phyloP scores from a whole-genome alignment of 2,113 vertebrate species.

The Sus scrofa region T2T-Sscrofa CM000812.6:268025501-268026000 shows the following conservation, averaged over 20 bases:
- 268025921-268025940: not conserved
- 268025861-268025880: constrained; percentile 57
- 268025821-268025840: constrained; percentile 28
- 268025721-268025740: constrained; percentile 65
- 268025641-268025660: constrained; percentile 61
- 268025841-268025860: constrained; percentile 44
- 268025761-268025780: constrained; percentile 78
- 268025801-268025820: constrained; percentile 62
- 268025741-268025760: constrained; percentile 67
- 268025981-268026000: constrained; percentile 66
- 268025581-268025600: constrained; percentile 48
- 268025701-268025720: constrained; percentile 80
- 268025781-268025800: constrained; percentile 71
- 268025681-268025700: constrained; percentile 73
- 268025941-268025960: constrained; percentile 33
- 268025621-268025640: constrained; percentile 56
- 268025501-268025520: not conserved
- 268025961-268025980: constrained; percentile 17
- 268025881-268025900: not conserved
- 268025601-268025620: constrained; percentile 63
- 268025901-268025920: constrained; percentile 61
- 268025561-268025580: constrained; percentile 54
- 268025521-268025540: constrained; percentile 20
- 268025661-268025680: constrained; percentile 76
- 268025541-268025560: constrained; percentile 44